Base-by-base conservation (phyloP, 1,140 invertebrate genomes). In the Aleiodes sp. region DNA sequence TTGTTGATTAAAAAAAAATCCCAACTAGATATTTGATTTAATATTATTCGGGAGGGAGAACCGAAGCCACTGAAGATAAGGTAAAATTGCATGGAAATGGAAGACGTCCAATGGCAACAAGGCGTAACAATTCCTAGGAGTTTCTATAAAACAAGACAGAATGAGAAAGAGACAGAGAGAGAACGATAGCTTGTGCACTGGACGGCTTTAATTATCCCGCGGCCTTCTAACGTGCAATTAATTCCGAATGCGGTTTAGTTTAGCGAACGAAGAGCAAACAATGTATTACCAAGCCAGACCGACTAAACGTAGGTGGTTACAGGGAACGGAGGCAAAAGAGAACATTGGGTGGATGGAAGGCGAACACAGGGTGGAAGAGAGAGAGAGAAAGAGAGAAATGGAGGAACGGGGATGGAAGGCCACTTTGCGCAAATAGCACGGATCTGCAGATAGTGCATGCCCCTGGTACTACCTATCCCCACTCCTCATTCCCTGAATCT, bases 221-320 rank as follows among this genome's bases (percentile, higher is more conserved):
- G 76, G 77, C 73, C 74, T 81, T 59, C 76, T 79, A 81, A 81
- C 79, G 76, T 81, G 78, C 78, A 80, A 80, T 81, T 81, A 81
- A 81, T 81, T 81, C 76, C 76, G 71, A 79, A 80, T 80, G 79
- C 76, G 79, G 79, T 81, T 80, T 79, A 81, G 79, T 81, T 81
- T 79, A 80, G 76, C 78, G 76, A 78, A 81, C 75, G 77, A 76
- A 79, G 75, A 81, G 78, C 79, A 81, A 81, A 81, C 78, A 81
- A 79, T 81, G 77, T 81, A 81, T 80, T 80, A 81, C 70, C 72
- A 67, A 62, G 60, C 63, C 26, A 73, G 72, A 71, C 68, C 73
- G 72, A 66, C 77, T 80, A 80, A 80, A 79, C 75, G 77, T 78
- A 75, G 78, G 72, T 77, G 77, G 79, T 80, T 80, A 77, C 73